A percentile compares a stretch with the other conserved stretches of the same genome.
phyloP scores from a whole-genome alignment of 2,797 vertebrate genomes.

The Pseudotriccus pelzelni region DNA sequence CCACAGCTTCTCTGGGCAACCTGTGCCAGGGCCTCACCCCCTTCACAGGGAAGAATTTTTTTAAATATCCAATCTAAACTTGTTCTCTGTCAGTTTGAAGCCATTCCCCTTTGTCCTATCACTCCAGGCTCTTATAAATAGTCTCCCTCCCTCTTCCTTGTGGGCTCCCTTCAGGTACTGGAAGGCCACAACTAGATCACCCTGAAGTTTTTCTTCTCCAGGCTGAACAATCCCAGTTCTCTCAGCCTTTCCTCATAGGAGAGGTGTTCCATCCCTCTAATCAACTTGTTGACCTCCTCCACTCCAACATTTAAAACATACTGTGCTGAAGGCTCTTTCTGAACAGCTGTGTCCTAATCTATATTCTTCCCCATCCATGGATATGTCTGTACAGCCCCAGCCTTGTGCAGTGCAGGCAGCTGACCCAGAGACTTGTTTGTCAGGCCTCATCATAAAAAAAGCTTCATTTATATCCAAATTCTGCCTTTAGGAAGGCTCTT shows the following conservation, averaged over 20 bases:
- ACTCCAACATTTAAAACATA: neutral
- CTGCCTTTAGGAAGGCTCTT: neutral
- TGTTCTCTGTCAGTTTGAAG: neutral
- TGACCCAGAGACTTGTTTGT: neutral
- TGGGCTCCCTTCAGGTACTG: neutral
- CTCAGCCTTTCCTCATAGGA: neutral
- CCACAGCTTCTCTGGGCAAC: neutral
- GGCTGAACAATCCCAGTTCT: neutral
- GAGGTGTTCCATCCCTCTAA: neutral
- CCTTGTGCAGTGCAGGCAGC: neutral
- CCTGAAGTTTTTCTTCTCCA: neutral
- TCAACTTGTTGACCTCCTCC: neutral
- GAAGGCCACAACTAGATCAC: neutral
- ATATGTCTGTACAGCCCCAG: neutral
- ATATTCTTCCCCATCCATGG: neutral
- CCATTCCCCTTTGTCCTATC: neutral
- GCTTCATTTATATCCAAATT: neutral
- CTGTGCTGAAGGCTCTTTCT: accelerated
- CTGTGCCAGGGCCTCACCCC: neutral
- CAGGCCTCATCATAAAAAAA: neutral
- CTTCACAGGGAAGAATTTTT: neutral
- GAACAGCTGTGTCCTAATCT: neutral
- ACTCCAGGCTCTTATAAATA: neutral
- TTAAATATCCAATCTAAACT: neutral
- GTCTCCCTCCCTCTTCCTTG: neutral